Conservation (phyloP, 2,797 vertebrate species). For the Micrastur ruficollis region DNA sequence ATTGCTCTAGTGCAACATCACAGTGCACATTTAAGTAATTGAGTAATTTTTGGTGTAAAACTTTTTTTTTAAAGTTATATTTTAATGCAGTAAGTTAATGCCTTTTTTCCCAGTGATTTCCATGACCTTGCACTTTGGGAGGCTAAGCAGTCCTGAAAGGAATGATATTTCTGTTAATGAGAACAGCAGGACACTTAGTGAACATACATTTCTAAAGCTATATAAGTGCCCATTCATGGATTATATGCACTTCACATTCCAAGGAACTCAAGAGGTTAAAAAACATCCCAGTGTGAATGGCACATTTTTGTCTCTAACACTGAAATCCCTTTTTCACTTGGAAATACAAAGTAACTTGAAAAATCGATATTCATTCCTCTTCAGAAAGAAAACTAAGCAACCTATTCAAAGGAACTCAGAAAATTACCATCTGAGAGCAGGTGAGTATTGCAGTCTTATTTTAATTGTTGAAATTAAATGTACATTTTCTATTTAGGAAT, state of each 20-base stretch:
- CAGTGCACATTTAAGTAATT: background rate
- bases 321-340: background rate
- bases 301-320: background rate
- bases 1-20: background rate
- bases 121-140: background rate
- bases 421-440: background rate
- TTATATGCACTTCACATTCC: background rate
- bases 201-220: background rate
- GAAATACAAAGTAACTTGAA: slow-evolving; percentile 35
- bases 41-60: background rate
- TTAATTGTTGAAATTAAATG: background rate
- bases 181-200: background rate
- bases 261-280: background rate
- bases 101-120: background rate
- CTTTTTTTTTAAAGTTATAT: background rate
- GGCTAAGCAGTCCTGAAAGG: background rate
- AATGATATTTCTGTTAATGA: background rate
- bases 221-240: background rate
- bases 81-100: background rate
- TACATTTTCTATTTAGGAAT: background rate
- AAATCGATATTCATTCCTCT: slow-evolving; percentile 14
- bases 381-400: slow-evolving; percentile 2
- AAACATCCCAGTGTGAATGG: background rate
- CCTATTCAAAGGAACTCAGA: background rate
- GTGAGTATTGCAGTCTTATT: background rate